Base-by-base conservation (phyloP, 2,113 vertebrate genomes). In the Charadrius vociferus region DNA sequence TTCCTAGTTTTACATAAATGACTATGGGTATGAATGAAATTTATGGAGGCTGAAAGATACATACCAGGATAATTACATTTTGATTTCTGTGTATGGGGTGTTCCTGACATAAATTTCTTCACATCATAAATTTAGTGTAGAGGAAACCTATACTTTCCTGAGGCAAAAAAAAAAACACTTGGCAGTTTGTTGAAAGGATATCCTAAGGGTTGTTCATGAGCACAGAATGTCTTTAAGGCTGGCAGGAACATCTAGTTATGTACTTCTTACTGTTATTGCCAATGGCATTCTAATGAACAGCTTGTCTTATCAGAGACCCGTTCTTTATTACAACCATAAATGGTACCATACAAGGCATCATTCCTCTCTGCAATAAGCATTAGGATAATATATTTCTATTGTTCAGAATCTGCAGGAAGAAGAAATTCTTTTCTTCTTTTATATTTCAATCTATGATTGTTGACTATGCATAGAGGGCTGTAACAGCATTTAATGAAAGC, bases 401-500 rank as follows among this genome's bases (percentile, higher is more conserved):
- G 75, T 81, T 81, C 39, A 56, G 56, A 92, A 90, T 86, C 68
- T 88, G 21, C 50, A 92, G 65, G 62, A 47, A 91, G 43, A 90
- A 71, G 23, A 32, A 86, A 93, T 83, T 81, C 3, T 90, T 96
- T 93, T 95, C 23, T 55, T 74, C 59, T 91, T 88, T 90, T 75
- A 62, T 91, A 53, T 93, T 96, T 92, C 86, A 41, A 0, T 75
- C 61, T 86, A 14, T 26, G 36, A 15, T 65, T 94, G 61, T 91
- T 97, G 87, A 89, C 92, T 95, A 61, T 67, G 53, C n/a, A 91
- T 50, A 78, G 59, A 78, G 55, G 75, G 62, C 37, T 85, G 32
- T 81, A 89, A 92, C 37, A 84, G 87, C 87, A 89, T 89, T 93
- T 95, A 95, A 94, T 90, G 88, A 96, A 95, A 86, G 14, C 65